These are phyloP conservation scores for Papilio aristodemus DNA, from an alignment of 1,140 invertebrate genomes.

Conservation along the genomic window DNA sequence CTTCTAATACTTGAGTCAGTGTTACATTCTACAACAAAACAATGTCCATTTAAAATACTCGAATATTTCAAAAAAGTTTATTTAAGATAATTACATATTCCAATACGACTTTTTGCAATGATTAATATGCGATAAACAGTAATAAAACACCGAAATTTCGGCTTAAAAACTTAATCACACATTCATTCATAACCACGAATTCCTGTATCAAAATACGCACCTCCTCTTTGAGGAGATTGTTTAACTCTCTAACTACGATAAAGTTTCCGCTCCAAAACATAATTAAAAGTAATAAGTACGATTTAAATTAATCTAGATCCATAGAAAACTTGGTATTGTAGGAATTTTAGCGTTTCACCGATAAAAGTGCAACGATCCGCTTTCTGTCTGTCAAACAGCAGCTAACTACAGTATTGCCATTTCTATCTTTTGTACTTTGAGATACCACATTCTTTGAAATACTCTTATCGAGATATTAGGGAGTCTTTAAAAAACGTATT, in stretches of 20 bases:
- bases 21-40: constrained; percentile 89
- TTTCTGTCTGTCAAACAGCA: constrained; percentile 64
- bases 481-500: too few relatives aligned
- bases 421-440: background rate
- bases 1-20: constrained; percentile 93
- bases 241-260: constrained; percentile 67
- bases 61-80: constrained; percentile 13
- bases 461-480: too few relatives aligned
- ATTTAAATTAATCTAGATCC: constrained; percentile 67
- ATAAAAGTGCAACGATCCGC: constrained; percentile 70
- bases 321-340: constrained; percentile 66
- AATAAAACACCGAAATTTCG: constrained; percentile 19
- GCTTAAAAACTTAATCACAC: constrained; percentile 37
- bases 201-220: constrained; percentile 68
- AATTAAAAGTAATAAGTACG: constrained; percentile 73
- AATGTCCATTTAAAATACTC: constrained; percentile 24
- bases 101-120: background rate
- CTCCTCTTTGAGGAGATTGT: constrained; percentile 71
- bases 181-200: constrained; percentile 70
- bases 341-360: constrained; percentile 56
- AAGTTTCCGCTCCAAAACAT: constrained; percentile 77
- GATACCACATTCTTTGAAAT: too few relatives aligned
- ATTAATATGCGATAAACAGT: constrained; percentile 16
- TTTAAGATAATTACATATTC: background rate
- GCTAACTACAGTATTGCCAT: constrained; percentile 41